A percentile compares a stretch with the other conserved stretches of the same genome.
phyloP scores from a whole-genome alignment of 2,888 invertebrate genomes.

The Tinea trinotella region DNA sequence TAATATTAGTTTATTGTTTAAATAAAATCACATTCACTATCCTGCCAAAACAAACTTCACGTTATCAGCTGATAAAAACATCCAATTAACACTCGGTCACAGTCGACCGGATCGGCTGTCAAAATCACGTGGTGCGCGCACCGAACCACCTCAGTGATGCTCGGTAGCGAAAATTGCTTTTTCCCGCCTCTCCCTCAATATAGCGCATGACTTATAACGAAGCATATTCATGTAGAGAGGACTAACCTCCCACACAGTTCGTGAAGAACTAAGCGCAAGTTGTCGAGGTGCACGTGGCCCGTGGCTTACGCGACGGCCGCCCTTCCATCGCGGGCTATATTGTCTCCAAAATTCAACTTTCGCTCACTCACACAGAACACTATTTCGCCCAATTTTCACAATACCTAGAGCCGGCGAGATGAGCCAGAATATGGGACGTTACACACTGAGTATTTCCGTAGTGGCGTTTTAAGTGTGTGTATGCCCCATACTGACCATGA shows the following conservation, averaged over 20 bases:
- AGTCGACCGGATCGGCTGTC: constrained; percentile 43
- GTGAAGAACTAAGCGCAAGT: constrained; percentile 69
- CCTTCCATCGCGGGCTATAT: constrained; percentile 57
- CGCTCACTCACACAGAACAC: constrained; percentile 45
- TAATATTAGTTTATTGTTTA: constrained; percentile 27
- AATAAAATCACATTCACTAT: constrained; percentile 44
- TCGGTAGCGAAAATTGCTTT: constrained; percentile 42
- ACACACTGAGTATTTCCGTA: constrained; percentile 65
- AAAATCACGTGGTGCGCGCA: constrained; percentile 60
- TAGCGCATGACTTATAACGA: constrained; percentile 55
- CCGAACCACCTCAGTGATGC: constrained; percentile 30
- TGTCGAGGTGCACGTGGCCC: constrained; percentile 66
- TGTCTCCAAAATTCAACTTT: constrained; percentile 57
- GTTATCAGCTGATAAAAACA: constrained; percentile 24
- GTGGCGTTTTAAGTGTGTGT: constrained; percentile 44
- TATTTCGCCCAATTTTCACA: constrained; percentile 45
- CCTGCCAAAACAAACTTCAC: constrained; percentile 31
- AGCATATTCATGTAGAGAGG: constrained; percentile 59
- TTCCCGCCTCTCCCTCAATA: constrained; percentile 44
- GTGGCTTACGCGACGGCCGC: constrained; percentile 67
- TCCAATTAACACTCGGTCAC: constrained; percentile 18
- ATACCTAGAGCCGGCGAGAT: constrained; percentile 40
- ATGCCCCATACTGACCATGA: constrained; percentile 33
- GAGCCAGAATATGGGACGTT: constrained; percentile 62
- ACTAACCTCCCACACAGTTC: constrained; percentile 70